Evolutionary conservation across 30 jellyfish, hydroid and myxozoan species (phyloP), one percentile per base, ranked within the genome.

Genomic region (Turritopsis dohrnii): DNA sequence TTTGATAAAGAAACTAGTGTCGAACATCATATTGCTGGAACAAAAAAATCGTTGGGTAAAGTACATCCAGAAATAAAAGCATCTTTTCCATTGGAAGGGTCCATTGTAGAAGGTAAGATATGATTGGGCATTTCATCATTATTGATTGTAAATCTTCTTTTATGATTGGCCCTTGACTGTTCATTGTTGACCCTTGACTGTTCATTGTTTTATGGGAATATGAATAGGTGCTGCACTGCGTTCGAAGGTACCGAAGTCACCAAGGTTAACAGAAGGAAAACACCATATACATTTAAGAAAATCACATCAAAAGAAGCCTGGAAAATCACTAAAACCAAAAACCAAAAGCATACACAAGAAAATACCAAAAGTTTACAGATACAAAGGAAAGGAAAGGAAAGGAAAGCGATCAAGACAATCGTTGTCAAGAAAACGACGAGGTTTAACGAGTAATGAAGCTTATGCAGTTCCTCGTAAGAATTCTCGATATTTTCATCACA

Each of bases 1-100:
- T 92, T 30, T 65, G 97, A 92, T 52, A 81, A 89, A 72, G 89
- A 72, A 75, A 27, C 27, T 41, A 17, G 22, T n/a, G 31, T 76
- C 22, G 79, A 31, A 25, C 84, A 31, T 53, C 53, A 53, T 16
- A 76, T 53, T 26, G 18, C 31, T 8, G 85, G n/a, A 21, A 18
- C 79, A 22, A 21, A 21, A 24, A 79, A 21, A 21, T 29, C 53
- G 52, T n/a, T 53, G 18, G 23, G 21, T 76, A 53, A 25, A 24
- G 84, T 81, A 19, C 83, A 54, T 54, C 21, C 87, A 30, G 83
- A 77, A 24, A 8, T 77, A 21, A 77, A 77, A 60, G 85, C 85
- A 17, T 77, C 85, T 77, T 77, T 26, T 77, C 85, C 85, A 7
- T 52, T 77, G 21, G 85, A 77, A 77, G 85, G 73, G 52, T 28